Evolutionary conservation across 53 echinoderm and acorn worm species (phyloP).

Genomic region (Arbacia lixula): DNA sequence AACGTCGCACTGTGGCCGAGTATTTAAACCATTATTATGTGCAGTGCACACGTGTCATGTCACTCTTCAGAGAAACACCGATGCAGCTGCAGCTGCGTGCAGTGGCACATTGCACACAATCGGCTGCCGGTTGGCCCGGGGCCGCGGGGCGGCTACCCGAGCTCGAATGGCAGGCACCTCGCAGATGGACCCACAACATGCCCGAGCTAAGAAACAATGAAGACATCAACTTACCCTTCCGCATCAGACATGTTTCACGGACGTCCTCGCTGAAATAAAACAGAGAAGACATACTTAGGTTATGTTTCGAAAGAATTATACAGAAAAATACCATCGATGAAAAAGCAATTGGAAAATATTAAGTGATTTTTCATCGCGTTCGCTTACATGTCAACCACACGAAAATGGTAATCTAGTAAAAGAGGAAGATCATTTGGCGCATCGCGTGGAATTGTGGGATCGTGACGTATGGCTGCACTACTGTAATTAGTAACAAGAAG

Average conservation of each 20-base stretch:
- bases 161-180: neutral
- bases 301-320: neutral
- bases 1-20: no score
- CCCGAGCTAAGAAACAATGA: neutral
- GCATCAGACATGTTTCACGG: slow-evolving; percentile 99
- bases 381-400: slow-evolving; percentile 45
- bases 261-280: slow-evolving; percentile 97
- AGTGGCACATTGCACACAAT: no score
- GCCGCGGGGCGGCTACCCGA: no score
- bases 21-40: no score
- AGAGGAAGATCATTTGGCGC: slow-evolving; percentile 3
- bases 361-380: slow-evolving; percentile 9
- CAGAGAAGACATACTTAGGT: slow-evolving; percentile 13
- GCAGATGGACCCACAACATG: neutral
- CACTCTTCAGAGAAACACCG: no score
- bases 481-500: no score
- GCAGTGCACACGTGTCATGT: no score
- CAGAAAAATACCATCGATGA: neutral
- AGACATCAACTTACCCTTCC: slow-evolving; percentile 94
- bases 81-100: no score
- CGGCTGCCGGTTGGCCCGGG: no score
- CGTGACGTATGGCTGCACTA: no score
- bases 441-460: neutral
- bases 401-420: neutral
- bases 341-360: neutral